Conservation (phyloP, 2,113 vertebrate genomes). For the Uria lomvia region DNA sequence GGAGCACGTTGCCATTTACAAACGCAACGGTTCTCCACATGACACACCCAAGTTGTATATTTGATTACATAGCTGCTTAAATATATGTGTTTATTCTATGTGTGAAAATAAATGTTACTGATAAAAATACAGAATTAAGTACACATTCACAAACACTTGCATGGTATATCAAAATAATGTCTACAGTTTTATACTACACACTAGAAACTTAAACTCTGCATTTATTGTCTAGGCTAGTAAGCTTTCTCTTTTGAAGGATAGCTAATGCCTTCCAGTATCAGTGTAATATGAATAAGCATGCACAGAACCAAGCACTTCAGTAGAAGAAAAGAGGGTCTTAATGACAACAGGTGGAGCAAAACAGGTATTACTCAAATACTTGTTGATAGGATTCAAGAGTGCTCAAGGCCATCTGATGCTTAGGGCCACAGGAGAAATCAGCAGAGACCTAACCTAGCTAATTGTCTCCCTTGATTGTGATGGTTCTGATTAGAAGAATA, state of each 20-base stretch:
- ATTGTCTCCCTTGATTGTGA: conserved; percentile 72
- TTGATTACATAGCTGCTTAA: neutral
- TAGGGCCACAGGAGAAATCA: conserved; percentile 63
- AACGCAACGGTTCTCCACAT: neutral
- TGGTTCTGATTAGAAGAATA: conserved; percentile 72
- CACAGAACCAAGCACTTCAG: conserved; percentile 18
- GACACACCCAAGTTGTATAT: neutral
- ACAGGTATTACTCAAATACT: conserved; percentile 51
- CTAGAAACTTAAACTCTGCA: conserved; percentile 7
- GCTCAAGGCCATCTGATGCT: conserved; percentile 65
- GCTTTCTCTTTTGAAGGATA: conserved; percentile 18
- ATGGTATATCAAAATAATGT: neutral
- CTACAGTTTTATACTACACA: neutral
- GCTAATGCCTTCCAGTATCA: neutral
- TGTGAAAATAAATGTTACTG: neutral
- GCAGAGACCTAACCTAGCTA: conserved; percentile 71
- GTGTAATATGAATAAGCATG: conserved; percentile 34
- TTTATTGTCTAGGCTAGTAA: neutral
- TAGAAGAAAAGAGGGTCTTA: conserved; percentile 17
- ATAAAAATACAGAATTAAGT: neutral
- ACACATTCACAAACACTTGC: neutral
- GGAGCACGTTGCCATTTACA: neutral
- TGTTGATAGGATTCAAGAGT: conserved; percentile 68
- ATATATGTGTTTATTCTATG: neutral
- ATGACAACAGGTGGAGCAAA: conserved; percentile 48